A percentile compares a stretch with the other conserved stretches of the same genome.
Conservation (phyloP, 2,797 vertebrate species). For the Bradypodion pumilum region DNA sequence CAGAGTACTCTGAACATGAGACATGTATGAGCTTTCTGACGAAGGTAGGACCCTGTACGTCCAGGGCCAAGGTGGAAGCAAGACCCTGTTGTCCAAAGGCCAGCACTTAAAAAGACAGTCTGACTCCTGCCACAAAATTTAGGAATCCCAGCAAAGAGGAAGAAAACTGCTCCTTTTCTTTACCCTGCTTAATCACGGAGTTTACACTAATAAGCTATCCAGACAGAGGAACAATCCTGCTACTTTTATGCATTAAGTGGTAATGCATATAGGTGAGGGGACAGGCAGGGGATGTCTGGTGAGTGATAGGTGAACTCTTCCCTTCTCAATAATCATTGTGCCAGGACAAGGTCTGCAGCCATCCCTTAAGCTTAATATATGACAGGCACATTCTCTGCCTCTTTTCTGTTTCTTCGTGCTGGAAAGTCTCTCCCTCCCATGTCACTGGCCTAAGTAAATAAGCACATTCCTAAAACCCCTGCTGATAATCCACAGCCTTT, state of each 20-base stretch:
- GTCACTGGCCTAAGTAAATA: conserved; percentile 9
- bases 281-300: no score
- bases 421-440: not conserved
- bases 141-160: not conserved
- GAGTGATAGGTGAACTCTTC: not conserved
- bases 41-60: not conserved
- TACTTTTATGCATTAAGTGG: not conserved
- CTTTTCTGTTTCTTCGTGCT: not conserved
- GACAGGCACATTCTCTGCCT: not conserved
- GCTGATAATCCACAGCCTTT: not conserved
- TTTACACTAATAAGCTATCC: not conserved
- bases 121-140: not conserved
- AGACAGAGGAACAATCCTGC: not conserved
- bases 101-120: not conserved
- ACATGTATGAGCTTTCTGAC: not conserved
- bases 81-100: not conserved
- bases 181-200: not conserved
- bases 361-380: not conserved
- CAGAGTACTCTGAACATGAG: not conserved
- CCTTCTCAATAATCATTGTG: not conserved
- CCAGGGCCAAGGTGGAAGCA: not conserved
- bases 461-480: not conserved
- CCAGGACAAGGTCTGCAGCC: not conserved
- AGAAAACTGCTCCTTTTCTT: not conserved
- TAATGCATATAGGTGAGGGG: not conserved